These are phyloP conservation scores for Myrmecophaga tridactyla DNA, from an alignment of 2,113 vertebrate genomes.

Conservation along the genomic window DNA sequence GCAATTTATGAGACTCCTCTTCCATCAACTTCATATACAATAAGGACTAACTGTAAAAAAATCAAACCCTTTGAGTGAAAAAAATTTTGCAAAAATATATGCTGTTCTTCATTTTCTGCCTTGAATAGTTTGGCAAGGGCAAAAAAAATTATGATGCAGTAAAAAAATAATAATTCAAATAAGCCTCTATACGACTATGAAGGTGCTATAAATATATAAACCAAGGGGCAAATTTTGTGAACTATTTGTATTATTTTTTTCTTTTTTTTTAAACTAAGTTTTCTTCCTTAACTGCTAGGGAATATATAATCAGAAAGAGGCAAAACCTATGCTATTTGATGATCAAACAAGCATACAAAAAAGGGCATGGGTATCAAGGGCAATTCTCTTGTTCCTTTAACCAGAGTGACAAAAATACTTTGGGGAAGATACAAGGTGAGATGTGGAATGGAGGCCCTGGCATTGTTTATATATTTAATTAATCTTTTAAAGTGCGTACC, in stretches of 20 bases:
- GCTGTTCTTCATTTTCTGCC: neutral
- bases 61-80: neutral
- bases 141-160: neutral
- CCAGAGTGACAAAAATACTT: slow-evolving; percentile 35
- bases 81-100: neutral
- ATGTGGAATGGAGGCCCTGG: neutral
- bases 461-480: neutral
- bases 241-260: neutral
- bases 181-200: neutral
- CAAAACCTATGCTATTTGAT: slow-evolving; percentile 45
- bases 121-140: neutral
- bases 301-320: slow-evolving; percentile 34
- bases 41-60: neutral
- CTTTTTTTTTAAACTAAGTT: neutral
- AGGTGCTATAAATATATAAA: slow-evolving; percentile 8
- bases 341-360: slow-evolving; percentile 31
- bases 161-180: neutral
- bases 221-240: neutral
- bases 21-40: neutral
- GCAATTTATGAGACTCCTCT: neutral
- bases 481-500: slow-evolving; percentile 21
- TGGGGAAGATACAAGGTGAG: slow-evolving; percentile 20
- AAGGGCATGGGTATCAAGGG: neutral
- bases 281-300: slow-evolving; percentile 22
- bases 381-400: slow-evolving; percentile 47